Evolutionary conservation across 92 coral and sea anemone genomes (phyloP).

Genomic region (Montipora capitata): DNA sequence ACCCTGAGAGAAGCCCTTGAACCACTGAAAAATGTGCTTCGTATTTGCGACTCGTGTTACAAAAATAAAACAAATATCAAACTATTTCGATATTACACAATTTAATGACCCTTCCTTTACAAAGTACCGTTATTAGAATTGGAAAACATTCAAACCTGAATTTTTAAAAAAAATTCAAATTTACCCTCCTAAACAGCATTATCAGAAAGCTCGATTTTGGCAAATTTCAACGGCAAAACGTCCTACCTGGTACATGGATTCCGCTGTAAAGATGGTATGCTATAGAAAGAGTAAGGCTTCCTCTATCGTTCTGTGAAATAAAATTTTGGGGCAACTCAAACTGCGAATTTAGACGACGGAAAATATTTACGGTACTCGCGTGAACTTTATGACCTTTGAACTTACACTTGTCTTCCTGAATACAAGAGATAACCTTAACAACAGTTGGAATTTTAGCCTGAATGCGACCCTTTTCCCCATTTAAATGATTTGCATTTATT

Average conservation of each 20-base stretch:
- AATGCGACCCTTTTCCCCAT: neutral
- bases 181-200: neutral
- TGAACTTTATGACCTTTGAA: neutral
- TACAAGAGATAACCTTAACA: neutral
- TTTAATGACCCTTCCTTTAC: neutral
- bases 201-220: neutral
- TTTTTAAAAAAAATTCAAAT: neutral
- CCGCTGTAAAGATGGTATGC: neutral
- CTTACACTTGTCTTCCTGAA: neutral
- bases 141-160: neutral
- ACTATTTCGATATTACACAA: neutral
- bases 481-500: neutral
- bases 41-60: neutral
- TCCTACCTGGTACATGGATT: neutral
- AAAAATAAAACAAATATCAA: neutral
- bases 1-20: neutral
- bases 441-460: neutral
- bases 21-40: neutral
- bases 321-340: constrained; percentile 1
- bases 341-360: neutral
- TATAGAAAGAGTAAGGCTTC: neutral
- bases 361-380: neutral
- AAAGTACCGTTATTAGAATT: neutral
- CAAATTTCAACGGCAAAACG: neutral
- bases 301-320: neutral